phyloP scores from a whole-genome alignment of 2,113 vertebrate species.

The Falcunculus frontatus region DNA sequence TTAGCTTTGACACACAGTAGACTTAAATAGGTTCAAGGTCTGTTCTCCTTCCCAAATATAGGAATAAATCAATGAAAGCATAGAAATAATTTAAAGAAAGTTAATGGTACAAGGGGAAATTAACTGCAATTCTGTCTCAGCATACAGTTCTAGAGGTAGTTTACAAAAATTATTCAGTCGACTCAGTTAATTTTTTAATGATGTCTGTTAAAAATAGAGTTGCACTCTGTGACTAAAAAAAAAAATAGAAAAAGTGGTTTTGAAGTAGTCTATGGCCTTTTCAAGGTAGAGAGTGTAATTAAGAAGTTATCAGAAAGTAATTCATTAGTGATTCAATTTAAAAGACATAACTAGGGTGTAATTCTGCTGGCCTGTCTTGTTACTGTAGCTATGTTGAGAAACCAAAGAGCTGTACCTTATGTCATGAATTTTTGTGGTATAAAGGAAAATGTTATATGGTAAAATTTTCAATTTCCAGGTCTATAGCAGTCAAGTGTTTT shows the following conservation, averaged over 20 bases:
- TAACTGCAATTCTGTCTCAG: neutral
- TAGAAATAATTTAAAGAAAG: neutral
- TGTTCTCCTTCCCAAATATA: neutral
- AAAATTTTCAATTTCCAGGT: neutral
- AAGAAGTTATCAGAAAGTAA: neutral
- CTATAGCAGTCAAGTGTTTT: neutral
- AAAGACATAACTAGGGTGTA: neutral
- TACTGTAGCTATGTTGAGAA: fast-evolving
- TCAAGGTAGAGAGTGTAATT: neutral
- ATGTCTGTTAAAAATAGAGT: neutral
- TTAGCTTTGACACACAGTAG: neutral
- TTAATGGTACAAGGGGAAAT: neutral
- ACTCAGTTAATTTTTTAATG: neutral
- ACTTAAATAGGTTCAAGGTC: neutral
- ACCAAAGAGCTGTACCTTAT: neutral
- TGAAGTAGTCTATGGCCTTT: neutral
- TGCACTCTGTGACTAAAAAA: neutral
- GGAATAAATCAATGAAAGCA: neutral
- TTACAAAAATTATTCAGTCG: neutral
- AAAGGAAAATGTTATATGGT: neutral
- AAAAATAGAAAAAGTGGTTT: neutral
- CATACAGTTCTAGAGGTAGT: neutral
- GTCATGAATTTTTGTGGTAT: neutral
- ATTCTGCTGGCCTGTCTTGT: neutral
- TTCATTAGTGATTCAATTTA: neutral